Conservation (phyloP, 1,140 invertebrate species). For the Armadillidium nasatum region DNA sequence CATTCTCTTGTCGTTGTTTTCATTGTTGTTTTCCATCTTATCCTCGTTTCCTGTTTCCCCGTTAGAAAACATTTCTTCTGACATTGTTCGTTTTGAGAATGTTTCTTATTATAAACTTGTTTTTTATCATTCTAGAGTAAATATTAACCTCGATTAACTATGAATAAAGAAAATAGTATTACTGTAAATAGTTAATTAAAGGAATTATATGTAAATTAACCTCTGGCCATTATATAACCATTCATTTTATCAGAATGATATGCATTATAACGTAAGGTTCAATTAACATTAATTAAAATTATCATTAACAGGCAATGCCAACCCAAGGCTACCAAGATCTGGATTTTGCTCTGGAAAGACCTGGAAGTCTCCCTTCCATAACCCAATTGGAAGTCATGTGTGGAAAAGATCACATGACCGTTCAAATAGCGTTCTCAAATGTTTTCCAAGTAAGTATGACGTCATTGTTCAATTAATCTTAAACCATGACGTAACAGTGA, state of each 20-base stretch:
- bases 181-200: background rate
- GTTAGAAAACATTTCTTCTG: too few species aligned
- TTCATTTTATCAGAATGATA: too few species aligned
- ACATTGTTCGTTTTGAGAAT: too few species aligned
- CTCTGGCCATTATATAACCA: too few species aligned
- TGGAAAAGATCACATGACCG: constrained; percentile 78
- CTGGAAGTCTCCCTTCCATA: constrained; percentile 74
- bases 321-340: constrained; percentile 36
- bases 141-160: background rate
- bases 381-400: constrained; percentile 85
- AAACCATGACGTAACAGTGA: too few species aligned
- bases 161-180: background rate
- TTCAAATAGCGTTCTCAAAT: constrained; percentile 82
- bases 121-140: too few species aligned
- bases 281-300: background rate
- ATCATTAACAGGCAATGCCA: constrained; percentile 19
- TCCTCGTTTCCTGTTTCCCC: too few species aligned
- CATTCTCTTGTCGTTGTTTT: too few species aligned
- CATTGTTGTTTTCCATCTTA: too few species aligned
- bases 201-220: background rate
- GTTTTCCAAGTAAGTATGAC: constrained; percentile 63
- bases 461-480: too few species aligned
- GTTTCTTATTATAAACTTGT: too few species aligned
- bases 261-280: background rate
- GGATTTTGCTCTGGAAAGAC: constrained; percentile 56